A percentile compares a stretch with the other conserved stretches of the same genome.
Evolutionary conservation across 2,797 vertebrate genomes (phyloP).

Genomic region (Eutrigla gurnardus): DNA sequence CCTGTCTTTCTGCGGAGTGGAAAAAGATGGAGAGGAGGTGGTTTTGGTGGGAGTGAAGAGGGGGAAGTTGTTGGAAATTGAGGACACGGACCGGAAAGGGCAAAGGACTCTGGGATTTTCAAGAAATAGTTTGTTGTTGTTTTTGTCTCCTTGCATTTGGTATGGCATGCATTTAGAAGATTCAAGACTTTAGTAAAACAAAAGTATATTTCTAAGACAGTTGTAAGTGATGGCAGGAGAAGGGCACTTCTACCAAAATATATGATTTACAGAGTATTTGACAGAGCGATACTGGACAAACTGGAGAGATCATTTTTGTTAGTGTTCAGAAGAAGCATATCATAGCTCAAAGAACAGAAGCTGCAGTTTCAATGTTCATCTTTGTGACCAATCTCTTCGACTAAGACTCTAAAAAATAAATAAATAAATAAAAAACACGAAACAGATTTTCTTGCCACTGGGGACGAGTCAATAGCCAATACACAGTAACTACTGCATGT

Average conservation of each 20-base stretch:
- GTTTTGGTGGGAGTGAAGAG: conserved; percentile 63
- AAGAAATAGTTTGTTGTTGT: conserved; percentile 30
- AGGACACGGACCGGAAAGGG: conserved; percentile 60
- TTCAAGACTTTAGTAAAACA: conserved; percentile 4
- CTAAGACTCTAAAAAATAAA: background rate
- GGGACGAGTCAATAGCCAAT: conserved; percentile 32
- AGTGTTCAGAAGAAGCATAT: background rate
- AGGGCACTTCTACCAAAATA: background rate
- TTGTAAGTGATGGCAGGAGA: background rate
- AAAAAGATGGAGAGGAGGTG: conserved; percentile 71
- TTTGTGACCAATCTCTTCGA: conserved; percentile 9
- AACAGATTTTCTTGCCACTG: conserved; percentile 30
- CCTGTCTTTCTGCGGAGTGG: conserved; percentile 81
- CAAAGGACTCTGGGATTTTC: conserved; percentile 50
- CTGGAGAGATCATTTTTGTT: background rate
- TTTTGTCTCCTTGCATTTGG: conserved; percentile 14
- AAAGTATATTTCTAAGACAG: background rate
- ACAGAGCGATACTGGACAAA: background rate
- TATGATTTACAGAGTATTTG: background rate
- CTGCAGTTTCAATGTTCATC: background rate
- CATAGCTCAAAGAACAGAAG: background rate
- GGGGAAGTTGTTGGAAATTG: conserved; percentile 71
- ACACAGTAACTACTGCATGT: conserved; percentile 16
- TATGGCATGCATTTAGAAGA: background rate
- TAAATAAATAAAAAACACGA: background rate